phyloP scores from a whole-genome alignment of 2,113 vertebrate species.

The Apeltes quadracus region DNA sequence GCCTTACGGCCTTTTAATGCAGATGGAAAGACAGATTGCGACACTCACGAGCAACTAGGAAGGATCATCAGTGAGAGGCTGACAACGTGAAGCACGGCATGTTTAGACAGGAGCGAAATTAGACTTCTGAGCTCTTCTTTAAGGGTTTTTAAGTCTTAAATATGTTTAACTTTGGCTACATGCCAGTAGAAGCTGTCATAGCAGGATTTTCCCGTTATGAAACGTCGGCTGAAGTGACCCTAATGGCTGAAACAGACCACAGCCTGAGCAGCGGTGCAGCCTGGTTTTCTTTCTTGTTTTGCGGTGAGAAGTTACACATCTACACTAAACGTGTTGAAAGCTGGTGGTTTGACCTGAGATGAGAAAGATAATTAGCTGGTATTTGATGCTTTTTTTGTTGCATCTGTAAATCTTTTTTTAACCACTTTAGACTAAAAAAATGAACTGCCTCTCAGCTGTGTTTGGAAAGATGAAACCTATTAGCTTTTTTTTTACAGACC shows the following conservation, averaged over 20 bases:
- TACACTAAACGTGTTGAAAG: too few species aligned
- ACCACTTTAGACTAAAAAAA: neutral
- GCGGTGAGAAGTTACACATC: neutral
- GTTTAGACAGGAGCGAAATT: neutral
- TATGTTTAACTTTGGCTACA: slow-evolving; percentile 16
- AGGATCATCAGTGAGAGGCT: neutral
- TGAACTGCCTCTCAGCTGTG: too few species aligned
- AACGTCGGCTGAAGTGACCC: too few species aligned
- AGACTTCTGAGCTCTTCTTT: too few species aligned
- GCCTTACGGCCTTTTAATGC: too few species aligned
- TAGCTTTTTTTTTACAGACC: too few species aligned
- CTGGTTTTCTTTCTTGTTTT: too few species aligned
- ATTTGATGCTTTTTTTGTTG: too few species aligned
- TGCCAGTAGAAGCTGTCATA: slow-evolving; percentile 11
- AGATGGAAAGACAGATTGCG: neutral
- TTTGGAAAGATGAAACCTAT: too few species aligned
- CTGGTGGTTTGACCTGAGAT: too few species aligned
- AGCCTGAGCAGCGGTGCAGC: too few species aligned
- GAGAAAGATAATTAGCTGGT: neutral
- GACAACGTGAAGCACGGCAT: neutral
- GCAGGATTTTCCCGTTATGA: slow-evolving; percentile 12
- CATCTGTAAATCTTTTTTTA: neutral
- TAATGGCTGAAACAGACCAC: too few species aligned
- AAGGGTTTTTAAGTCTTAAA: neutral
- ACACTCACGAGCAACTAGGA: neutral